These are phyloP conservation scores for Polymixis flavicincta DNA, from an alignment of 2,888 invertebrate genomes.

Conservation along the genomic window DNA sequence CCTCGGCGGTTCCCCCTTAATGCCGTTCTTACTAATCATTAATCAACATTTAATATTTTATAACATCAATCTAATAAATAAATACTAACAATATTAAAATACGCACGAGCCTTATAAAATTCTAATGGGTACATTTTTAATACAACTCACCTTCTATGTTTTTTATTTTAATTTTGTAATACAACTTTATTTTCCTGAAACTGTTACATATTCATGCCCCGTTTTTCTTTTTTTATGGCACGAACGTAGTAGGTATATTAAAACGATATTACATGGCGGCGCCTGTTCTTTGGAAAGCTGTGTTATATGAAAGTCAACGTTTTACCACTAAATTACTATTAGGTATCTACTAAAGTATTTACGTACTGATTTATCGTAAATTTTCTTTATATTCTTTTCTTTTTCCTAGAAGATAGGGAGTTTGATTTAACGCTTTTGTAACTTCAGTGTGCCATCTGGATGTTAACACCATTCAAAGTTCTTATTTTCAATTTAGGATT, in stretches of 20 bases:
- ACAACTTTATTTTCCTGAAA: conserved; percentile 22
- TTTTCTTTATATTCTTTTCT: not conserved
- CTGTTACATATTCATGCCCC: conserved; percentile 39
- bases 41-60: not conserved
- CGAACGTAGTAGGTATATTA: conserved; percentile 28
- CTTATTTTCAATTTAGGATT: not conserved
- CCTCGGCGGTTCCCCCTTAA: too few species aligned
- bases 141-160: not conserved
- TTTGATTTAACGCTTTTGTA: not conserved
- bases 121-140: not conserved
- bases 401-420: not conserved
- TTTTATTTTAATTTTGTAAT: conserved; percentile 5
- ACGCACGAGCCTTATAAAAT: not conserved
- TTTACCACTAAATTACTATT: not conserved
- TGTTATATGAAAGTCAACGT: not conserved
- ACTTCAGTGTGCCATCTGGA: not conserved
- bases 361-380: not conserved
- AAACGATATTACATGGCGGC: conserved; percentile 13
- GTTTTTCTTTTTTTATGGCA: conserved; percentile 36
- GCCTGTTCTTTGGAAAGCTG: conserved; percentile 5
- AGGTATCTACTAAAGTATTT: not conserved
- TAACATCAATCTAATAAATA: not conserved
- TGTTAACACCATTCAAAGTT: not conserved
- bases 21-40: not conserved
- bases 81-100: not conserved